Percentiles rank a stretch among this genome's conserved stretches.
Evolutionary conservation across 2,113 vertebrate genomes (phyloP).

Genomic region (Sinosuthora webbiana): DNA sequence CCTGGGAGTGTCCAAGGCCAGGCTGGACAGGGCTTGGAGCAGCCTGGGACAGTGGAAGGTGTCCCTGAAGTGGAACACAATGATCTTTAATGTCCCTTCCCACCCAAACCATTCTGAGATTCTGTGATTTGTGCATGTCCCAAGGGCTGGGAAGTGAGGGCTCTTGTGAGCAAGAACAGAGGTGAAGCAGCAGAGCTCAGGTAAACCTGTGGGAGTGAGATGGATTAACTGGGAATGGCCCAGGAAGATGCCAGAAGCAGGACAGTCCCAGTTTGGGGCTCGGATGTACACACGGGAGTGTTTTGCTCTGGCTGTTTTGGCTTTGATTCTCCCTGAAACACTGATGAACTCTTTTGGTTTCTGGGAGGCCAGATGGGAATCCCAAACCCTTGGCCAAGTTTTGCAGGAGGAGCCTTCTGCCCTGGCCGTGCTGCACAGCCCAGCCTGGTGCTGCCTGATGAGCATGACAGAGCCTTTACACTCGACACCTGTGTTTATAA

Average conservation of each 20-base stretch:
- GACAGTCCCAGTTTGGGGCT: no score
- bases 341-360: neutral
- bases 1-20: neutral
- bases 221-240: neutral
- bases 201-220: accelerated
- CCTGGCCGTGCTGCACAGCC: accelerated
- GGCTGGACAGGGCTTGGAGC: accelerated
- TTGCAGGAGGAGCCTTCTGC: neutral
- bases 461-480: neutral
- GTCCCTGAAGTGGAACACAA: neutral
- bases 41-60: accelerated
- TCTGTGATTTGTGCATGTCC: neutral
- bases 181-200: neutral
- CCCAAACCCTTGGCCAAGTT: neutral
- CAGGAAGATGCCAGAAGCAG: neutral
- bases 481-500: slow-evolving; percentile 2
- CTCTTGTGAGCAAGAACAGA: neutral
- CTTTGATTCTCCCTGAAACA: neutral
- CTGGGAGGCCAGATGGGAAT: neutral
- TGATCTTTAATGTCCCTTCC: neutral
- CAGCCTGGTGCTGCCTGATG: neutral
- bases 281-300: accelerated
- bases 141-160: neutral
- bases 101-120: neutral
- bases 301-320: neutral